Evolutionary conservation across 2,797 vertebrate species (phyloP), one percentile per base, ranked within the genome.

Genomic region (Diglossa cyanea): DNA sequence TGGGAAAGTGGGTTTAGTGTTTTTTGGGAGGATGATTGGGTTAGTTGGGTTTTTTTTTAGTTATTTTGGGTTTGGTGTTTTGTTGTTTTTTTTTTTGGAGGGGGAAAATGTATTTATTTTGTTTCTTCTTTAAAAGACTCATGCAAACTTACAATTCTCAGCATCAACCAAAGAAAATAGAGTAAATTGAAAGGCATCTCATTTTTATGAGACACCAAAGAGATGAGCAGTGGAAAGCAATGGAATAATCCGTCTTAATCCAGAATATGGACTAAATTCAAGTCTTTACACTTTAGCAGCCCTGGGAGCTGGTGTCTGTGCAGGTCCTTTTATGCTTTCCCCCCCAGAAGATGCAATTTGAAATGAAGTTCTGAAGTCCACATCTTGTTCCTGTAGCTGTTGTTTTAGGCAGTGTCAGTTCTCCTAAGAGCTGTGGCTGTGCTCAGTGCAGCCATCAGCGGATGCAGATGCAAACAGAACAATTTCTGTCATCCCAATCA

Each of bases 401-500:
- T 12, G 10, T n/a, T 72, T 85, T 80, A 42, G 72, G 60, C 84
- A 71, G 60, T 72, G 88, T 33, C 79, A 11, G 18, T 13, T 73
- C 62, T 78, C 75, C 60, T 50, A 12, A 67, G 61, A 77, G 58
- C 51, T 51, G 9, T 45, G 58, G n/a, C 3, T 54, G 51, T 70
- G 63, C 45, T 70, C 71, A 88, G 1, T 24, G 58, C 75, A 80
- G 81, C 57, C 25, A 77, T 77, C 83, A 61, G 57, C 26, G 67
- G 51, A 15, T 54, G 81, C 39, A 71, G 80, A 63, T 39, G 42
- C 75, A 92, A 68, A 75, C 50, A 86, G 86, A 89, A 30, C 39
- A 21, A 28, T 78, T 86, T 84, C 72, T 88, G 85, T 67, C 48
- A 39, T 40, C 72, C 63, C 39, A 45, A 70, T 70, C 68, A 35